These are phyloP conservation scores for Aphelenchoides avenae DNA, from an alignment of 1,140 invertebrate species.

Conservation along the genomic window DNA sequence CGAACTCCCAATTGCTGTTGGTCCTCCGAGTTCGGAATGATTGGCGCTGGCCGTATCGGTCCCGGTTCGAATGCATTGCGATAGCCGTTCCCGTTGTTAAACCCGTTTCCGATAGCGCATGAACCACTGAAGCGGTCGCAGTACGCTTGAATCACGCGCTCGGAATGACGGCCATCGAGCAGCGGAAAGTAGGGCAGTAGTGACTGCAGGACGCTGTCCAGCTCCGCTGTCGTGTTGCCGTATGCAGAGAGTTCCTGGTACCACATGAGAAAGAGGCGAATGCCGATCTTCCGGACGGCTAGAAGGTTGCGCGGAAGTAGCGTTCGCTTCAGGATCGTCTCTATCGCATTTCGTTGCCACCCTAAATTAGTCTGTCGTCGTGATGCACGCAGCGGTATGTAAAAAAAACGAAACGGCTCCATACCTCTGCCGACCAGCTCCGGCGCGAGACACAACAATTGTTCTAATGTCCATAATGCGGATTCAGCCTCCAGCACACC, in stretches of 20 bases:
- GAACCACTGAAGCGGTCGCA: slow-evolving; percentile 28
- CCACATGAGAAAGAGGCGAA: slow-evolving; percentile 56
- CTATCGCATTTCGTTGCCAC: slow-evolving; percentile 58
- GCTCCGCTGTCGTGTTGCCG: slow-evolving; percentile 24
- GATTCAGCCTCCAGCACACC: slow-evolving; percentile 48
- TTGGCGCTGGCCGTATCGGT: slow-evolving; percentile 17
- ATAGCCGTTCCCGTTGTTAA: slow-evolving; percentile 3
- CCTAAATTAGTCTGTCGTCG: slow-evolving; percentile 28
- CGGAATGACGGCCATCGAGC: slow-evolving; percentile 21
- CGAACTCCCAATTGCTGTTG: slow-evolving; percentile 32
- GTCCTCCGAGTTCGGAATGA: slow-evolving; percentile 4
- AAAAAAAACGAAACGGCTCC: neutral
- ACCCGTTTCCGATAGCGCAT: neutral
- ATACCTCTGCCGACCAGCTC: slow-evolving; percentile 53
- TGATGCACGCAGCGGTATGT: too few relatives aligned
- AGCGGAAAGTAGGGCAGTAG: slow-evolving; percentile 55
- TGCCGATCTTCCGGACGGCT: slow-evolving; percentile 56
- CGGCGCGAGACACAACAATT: slow-evolving; percentile 50
- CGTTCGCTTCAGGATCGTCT: slow-evolving; percentile 49
- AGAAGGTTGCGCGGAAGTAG: slow-evolving; percentile 50
- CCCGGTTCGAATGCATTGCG: slow-evolving; percentile 27
- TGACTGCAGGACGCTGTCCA: slow-evolving; percentile 55
- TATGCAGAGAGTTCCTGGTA: slow-evolving; percentile 50
- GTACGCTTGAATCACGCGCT: slow-evolving; percentile 37
- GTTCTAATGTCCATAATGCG: slow-evolving; percentile 56